A percentile compares a stretch with the other conserved stretches of the same genome.
Conservation (phyloP, 2,888 invertebrate species). For the Sipunculus nudus region DNA sequence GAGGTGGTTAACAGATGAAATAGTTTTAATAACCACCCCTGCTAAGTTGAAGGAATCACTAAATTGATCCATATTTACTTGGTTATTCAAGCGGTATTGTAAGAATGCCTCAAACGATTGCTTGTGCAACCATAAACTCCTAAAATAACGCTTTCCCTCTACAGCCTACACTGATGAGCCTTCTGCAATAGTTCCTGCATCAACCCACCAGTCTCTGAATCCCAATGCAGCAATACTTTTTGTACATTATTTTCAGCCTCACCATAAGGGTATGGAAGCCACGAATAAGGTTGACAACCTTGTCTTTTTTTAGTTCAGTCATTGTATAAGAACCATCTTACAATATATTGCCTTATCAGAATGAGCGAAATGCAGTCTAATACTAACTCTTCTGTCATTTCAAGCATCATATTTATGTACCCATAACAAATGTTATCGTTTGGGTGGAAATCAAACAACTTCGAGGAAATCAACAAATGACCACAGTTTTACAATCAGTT, state of each 20-base stretch:
- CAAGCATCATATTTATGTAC: no score
- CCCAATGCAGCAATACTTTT: constrained; percentile 2
- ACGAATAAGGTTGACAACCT: background rate
- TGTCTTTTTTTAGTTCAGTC: background rate
- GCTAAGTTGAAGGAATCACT: background rate
- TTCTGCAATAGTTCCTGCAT: background rate
- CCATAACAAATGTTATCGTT: no score
- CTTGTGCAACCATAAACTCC: background rate
- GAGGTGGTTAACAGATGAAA: no score
- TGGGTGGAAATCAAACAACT: background rate
- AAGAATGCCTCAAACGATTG: constrained; percentile 1
- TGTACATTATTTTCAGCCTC: background rate
- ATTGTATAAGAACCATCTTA: background rate
- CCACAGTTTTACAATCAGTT: background rate
- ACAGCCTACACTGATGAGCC: background rate
- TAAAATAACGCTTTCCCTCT: background rate
- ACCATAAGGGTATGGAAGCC: constrained; percentile 1
- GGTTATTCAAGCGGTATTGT: background rate
- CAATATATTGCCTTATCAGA: background rate
- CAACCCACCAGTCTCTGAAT: background rate
- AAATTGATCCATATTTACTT: background rate
- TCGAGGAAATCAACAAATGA: background rate
- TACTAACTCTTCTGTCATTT: no score
- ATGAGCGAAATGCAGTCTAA: constrained; percentile 1
- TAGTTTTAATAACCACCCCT: no score